phyloP scores from a whole-genome alignment of 2,888 invertebrate species.

The Oligia latruncula region DNA sequence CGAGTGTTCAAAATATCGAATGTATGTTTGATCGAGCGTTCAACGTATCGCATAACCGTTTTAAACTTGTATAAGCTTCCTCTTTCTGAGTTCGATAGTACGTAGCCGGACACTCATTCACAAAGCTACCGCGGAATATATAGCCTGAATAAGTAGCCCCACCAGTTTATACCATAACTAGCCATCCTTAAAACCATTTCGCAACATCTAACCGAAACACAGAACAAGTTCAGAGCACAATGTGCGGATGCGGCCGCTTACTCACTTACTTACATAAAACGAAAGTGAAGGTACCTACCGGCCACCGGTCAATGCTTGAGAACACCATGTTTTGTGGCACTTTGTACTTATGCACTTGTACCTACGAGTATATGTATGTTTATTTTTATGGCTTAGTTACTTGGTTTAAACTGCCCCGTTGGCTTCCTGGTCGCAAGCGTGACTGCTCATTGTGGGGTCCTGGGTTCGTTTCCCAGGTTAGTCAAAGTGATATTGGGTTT shows the following conservation, averaged over 20 bases:
- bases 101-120: neutral
- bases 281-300: conserved; percentile 60
- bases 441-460: neutral
- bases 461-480: neutral
- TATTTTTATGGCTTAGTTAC: neutral
- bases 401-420: neutral
- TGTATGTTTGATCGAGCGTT: too few relatives aligned
- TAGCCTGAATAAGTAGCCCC: neutral
- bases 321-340: conserved; percentile 31
- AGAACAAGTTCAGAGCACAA: conserved; percentile 64
- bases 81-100: neutral
- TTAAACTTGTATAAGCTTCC: neutral
- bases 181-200: conserved; percentile 46
- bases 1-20: too few relatives aligned
- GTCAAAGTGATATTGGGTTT: neutral
- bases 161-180: neutral
- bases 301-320: conserved; percentile 48
- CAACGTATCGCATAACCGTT: too few relatives aligned
- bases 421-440: neutral
- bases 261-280: conserved; percentile 50
- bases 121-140: neutral
- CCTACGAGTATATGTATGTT: neutral
- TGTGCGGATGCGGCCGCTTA: conserved; percentile 58
- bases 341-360: conserved; percentile 16
- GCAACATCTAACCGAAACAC: conserved; percentile 48